These are phyloP conservation scores for Drosophila incognita DNA, from an alignment of 2,888 invertebrate species.

Conservation along the genomic window DNA sequence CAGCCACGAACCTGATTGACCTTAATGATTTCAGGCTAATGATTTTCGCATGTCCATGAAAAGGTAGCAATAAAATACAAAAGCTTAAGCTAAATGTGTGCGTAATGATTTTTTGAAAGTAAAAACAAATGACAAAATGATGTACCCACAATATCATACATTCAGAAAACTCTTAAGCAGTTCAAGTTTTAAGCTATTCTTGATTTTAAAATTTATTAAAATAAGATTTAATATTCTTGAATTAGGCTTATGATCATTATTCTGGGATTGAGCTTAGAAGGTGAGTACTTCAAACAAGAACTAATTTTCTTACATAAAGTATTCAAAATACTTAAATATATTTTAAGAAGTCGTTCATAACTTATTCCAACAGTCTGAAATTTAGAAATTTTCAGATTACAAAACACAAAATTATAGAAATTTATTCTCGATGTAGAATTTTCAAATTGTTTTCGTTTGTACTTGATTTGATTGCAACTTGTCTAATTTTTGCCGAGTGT, in stretches of 20 bases:
- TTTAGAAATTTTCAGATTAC: not conserved
- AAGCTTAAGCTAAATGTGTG: slow-evolving; percentile 11
- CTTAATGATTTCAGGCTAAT: slow-evolving; percentile 71
- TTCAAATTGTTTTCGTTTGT: not conserved
- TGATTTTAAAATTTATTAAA: not conserved
- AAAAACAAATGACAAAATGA: slow-evolving; percentile 56
- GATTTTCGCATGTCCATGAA: slow-evolving; percentile 67
- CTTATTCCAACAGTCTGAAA: not conserved
- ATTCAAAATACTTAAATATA: not conserved
- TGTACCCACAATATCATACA: slow-evolving; percentile 36
- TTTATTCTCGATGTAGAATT: not conserved
- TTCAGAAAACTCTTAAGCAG: too few relatives aligned
- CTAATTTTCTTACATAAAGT: not conserved
- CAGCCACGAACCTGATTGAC: slow-evolving; percentile 63
- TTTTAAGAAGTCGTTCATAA: not conserved
- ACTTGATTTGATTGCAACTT: not conserved
- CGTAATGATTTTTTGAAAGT: slow-evolving; percentile 64
- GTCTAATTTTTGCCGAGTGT: not conserved
- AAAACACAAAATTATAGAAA: too few relatives aligned
- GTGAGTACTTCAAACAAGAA: not conserved
- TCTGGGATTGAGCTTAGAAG: not conserved
- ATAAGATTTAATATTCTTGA: not conserved
- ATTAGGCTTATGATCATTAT: not conserved
- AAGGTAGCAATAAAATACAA: slow-evolving; percentile 62
- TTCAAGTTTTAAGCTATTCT: not conserved